Evolutionary conservation across 2,797 vertebrate species (phyloP).

Genomic region (Apodemus agrarius): DNA sequence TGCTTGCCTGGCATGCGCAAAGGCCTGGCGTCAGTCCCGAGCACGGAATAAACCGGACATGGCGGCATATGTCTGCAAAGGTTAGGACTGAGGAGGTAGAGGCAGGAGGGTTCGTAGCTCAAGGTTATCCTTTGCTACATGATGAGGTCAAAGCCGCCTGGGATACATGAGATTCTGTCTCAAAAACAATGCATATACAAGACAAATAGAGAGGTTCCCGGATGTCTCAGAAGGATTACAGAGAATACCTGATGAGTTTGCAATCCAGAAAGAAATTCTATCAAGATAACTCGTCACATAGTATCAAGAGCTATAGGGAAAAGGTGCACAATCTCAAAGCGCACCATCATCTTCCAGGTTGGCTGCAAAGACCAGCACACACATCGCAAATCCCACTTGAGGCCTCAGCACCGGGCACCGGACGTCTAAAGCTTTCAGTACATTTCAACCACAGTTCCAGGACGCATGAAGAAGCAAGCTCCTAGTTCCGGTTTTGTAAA

Average conservation of each 20-base stretch:
- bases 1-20: background rate
- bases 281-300: background rate
- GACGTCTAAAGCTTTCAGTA: background rate
- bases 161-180: background rate
- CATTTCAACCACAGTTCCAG: background rate
- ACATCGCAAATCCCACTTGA: background rate
- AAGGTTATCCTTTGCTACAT: background rate
- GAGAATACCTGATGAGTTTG: background rate
- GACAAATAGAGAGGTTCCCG: background rate
- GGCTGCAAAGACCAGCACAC: background rate
- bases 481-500: background rate
- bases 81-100: background rate
- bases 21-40: background rate
- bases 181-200: background rate
- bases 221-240: background rate
- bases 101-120: background rate
- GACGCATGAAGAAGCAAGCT: background rate
- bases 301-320: background rate
- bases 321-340: background rate
- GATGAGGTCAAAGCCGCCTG: background rate
- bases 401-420: background rate
- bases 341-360: background rate
- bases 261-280: background rate
- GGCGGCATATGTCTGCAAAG: too few relatives aligned
- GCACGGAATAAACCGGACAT: background rate